A percentile compares a stretch with the other conserved stretches of the same genome.
Evolutionary conservation across 2,888 invertebrate species (phyloP).

Genomic region (Chydorus sphaericus): DNA sequence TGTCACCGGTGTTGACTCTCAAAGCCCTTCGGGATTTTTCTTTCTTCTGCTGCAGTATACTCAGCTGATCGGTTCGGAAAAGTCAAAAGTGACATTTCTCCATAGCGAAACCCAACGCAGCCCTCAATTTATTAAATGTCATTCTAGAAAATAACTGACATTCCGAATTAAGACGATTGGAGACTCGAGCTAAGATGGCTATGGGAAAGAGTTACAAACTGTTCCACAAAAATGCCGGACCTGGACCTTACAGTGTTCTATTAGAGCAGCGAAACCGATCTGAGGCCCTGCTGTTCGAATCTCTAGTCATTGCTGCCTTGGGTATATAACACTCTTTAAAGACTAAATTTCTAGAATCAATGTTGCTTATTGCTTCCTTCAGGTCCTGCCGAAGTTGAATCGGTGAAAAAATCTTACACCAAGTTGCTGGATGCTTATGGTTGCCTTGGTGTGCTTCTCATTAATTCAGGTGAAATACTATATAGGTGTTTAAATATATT

Average conservation of each 20-base stretch:
- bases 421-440: constrained; percentile 92
- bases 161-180: neutral
- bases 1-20: no score
- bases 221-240: constrained; percentile 70
- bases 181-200: constrained; percentile 67
- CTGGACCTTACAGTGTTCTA: constrained; percentile 76
- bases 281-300: constrained; percentile 78
- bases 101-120: no score
- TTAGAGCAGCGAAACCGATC: constrained; percentile 76
- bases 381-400: constrained; percentile 75
- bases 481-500: no score
- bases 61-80: no score
- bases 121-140: no score
- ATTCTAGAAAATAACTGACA: neutral
- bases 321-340: constrained; percentile 36
- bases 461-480: constrained; percentile 61
- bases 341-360: neutral
- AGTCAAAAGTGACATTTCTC: no score
- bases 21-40: no score
- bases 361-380: constrained; percentile 22
- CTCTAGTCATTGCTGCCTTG: constrained; percentile 73
- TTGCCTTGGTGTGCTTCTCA: constrained; percentile 81
- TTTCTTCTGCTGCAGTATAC: no score
- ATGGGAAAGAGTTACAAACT: constrained; percentile 88
- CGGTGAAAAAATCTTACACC: constrained; percentile 71